Base-by-base conservation (phyloP, 2,888 invertebrate species). In the Dorcus parallelipipedus region DNA sequence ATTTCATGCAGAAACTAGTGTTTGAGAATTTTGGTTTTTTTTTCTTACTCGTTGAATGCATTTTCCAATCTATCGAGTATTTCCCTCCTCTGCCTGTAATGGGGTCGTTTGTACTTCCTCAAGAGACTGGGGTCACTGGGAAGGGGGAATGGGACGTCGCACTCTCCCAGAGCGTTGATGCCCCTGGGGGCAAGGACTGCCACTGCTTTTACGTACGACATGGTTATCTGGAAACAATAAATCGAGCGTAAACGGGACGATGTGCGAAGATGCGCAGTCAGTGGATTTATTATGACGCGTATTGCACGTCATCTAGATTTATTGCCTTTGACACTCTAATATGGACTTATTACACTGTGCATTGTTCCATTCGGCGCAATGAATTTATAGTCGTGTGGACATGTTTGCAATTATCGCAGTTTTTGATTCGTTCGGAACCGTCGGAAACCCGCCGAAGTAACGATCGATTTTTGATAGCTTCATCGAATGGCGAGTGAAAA, bases 101-200 rank as follows among this genome's bases (percentile, higher is more conserved):
- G 80, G n/a, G 77, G 66, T 55, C 78, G 79, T 64, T 71, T 68
- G 43, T 60, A 58, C 49, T 62, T 64, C 38, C 64, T 76, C 1
- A 78, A 76, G 61, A 79, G 71, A 58, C 78, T 77, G 2, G 76
- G 75, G 54, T 80, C 79, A 40, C 69, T 71, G 0, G 82, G 82
- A 8, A 83, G 67, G 0, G 81, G 80, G 65, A 82, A 86, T 9
- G 83, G 77, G 2, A 85, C 79, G 58, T 87, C 87, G 41, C 84
- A 80, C 71, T 87, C 87, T 40, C 82, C 68, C 0, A 81, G 78
- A 0, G 83, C 70, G 61, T 84, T 85, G 81, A 84, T 84, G 2
- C 83, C 83, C 9, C 79, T 76, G 0, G 86, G 86, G 6, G 82
- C 80, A 49, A 79, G 79, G 0, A 82, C 72, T 75, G 84, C 79